These are phyloP conservation scores for Rhopalosiphum maidis DNA, from an alignment of 1,140 invertebrate species.

Conservation along the genomic window DNA sequence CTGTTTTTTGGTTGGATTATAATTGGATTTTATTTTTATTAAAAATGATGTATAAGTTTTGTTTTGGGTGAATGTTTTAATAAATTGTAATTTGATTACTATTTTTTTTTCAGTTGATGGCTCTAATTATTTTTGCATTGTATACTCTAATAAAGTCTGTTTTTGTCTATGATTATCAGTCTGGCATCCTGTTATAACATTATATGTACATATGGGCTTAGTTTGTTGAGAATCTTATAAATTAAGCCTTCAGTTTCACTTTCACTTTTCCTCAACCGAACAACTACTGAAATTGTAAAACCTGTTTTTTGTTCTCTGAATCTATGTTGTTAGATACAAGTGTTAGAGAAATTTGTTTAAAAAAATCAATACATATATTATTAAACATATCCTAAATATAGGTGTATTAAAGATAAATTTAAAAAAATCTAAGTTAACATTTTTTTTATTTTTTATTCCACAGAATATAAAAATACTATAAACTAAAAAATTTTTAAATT, in stretches of 20 bases:
- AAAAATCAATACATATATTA: neutral
- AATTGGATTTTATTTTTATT: neutral
- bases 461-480: neutral
- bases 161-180: neutral
- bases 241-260: constrained; percentile 39
- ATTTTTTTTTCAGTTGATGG: neutral
- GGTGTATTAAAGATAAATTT: neutral
- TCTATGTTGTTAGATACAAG: neutral
- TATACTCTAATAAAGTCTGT: neutral
- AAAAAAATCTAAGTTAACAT: neutral
- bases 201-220: neutral
- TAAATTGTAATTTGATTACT: neutral
- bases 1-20: neutral
- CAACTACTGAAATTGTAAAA: constrained; percentile 37
- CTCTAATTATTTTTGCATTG: too few species aligned
- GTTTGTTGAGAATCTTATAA: constrained; percentile 31
- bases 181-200: neutral
- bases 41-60: neutral
- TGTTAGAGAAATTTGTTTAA: constrained; percentile 20
- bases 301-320: neutral
- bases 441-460: neutral
- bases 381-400: neutral
- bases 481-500: neutral
- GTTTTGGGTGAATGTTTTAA: neutral
- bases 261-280: constrained; percentile 30